Conservation (phyloP, 1,140 invertebrate genomes). For the Trichonephila clavata region DNA sequence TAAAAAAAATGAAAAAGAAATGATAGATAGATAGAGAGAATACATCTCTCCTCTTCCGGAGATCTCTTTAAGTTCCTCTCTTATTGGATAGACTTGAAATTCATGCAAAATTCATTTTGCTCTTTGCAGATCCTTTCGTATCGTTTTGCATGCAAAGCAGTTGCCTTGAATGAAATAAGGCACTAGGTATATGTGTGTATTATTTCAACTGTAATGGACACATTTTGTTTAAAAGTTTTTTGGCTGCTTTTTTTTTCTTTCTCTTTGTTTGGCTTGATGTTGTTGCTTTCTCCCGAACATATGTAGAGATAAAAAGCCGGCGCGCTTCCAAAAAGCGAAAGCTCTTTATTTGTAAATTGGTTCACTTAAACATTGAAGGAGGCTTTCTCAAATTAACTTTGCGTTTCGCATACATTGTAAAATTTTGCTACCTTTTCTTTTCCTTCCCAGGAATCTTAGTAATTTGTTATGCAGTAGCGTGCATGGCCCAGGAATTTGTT, state of each 20-base stretch:
- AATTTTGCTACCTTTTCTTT: conserved; percentile 38
- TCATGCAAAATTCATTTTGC: conserved; percentile 75
- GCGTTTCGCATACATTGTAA: conserved; percentile 63
- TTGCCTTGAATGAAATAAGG: conserved; percentile 43
- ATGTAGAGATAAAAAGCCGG: conserved; percentile 5
- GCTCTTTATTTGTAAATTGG: conserved; percentile 76
- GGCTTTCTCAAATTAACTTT: conserved; percentile 75
- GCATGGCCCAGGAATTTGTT: conserved; percentile 60
- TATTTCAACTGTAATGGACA: conserved; percentile 75
- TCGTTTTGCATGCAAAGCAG: conserved; percentile 76
- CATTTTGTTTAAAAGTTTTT: conserved; percentile 74
- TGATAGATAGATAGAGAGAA: conserved; percentile 42
- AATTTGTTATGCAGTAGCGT: conserved; percentile 71
- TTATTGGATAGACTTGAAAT: conserved; percentile 72
- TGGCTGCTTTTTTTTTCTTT: conserved; percentile 16
- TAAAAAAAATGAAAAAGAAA: neutral
- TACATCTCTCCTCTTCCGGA: neutral
- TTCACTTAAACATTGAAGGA: conserved; percentile 70
- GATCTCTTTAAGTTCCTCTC: conserved; percentile 46
- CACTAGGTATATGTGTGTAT: conserved; percentile 62
- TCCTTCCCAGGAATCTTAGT: neutral
- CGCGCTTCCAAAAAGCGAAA: conserved; percentile 53
- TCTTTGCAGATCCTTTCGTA: conserved; percentile 9
- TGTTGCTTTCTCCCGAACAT: neutral
- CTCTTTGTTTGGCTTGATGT: conserved; percentile 7